Base-by-base conservation (phyloP, 2,888 invertebrate species). In the Bellardia bayeri region DNA sequence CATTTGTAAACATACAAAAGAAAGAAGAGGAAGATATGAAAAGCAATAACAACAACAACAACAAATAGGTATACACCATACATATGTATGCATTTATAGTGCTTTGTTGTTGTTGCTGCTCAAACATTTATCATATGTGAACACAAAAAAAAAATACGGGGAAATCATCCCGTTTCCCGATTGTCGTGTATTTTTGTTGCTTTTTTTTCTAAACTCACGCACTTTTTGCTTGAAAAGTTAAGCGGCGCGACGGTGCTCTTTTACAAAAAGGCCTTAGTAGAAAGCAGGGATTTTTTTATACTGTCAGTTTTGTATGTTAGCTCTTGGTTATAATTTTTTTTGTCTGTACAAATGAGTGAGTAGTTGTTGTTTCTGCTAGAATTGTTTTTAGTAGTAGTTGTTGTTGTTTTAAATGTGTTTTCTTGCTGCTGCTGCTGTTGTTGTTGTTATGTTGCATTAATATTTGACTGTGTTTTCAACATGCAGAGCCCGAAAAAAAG, bases 81-180 rank as follows among this genome's bases (percentile, higher is more conserved):
- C 33, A 14, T 63, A 16, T 63, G 49, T 40, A 75, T 5, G 45
- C 14, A 63, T 37, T n/a, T 5, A 8, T 1, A 16, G 1, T 2
- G 3, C n/a, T 51, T 45, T 11, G 45, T 45, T 45, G 76, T 61
- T 86, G 81, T 66, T 66, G 37, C 23, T 23, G 63, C 71, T 42
- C 54, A 81, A 30, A 78, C 71, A 61, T 45, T 16, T n/a, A 23
- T 42, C 72, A 79, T 71, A 68, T 71, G 78, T 76, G 45, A 71
- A 85, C 58, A 49, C 37, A 45, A 72, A 61, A 14, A 64, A 51
- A 72, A 88, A 90, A 90, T 88, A 90, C 89, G 80, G 89, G 90
- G 89, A 90, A 90, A 90, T 89, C 89, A 89, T 89, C 88, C 89
- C 89, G 88, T 89, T 89, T 89, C 88, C 84, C 85, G 85, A 85